Evolutionary conservation across 2,797 vertebrate species (phyloP).

Genomic region (Myotis findleyi): DNA sequence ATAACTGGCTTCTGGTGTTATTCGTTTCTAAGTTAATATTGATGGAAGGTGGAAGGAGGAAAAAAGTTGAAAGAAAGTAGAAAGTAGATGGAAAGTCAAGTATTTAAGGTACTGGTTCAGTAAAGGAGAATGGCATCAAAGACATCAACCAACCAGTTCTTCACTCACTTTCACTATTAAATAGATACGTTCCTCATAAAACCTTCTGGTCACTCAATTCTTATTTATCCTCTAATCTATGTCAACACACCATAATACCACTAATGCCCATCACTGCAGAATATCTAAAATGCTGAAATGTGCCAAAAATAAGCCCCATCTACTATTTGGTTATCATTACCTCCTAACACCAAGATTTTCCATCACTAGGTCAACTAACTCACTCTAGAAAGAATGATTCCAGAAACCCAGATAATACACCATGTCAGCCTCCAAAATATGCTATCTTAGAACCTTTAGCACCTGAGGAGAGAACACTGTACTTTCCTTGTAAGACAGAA

Average conservation of each 20-base stretch:
- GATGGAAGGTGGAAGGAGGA: constrained; percentile 55
- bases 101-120: constrained; percentile 69
- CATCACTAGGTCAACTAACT: constrained; percentile 34
- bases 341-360: neutral
- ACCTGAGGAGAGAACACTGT: neutral
- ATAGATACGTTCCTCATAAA: constrained; percentile 29
- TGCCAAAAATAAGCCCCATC: constrained; percentile 17
- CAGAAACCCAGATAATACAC: constrained; percentile 49
- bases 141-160: constrained; percentile 65
- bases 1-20: constrained; percentile 58
- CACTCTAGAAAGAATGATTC: constrained; percentile 42
- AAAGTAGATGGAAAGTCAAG: constrained; percentile 61
- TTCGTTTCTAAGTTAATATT: constrained; percentile 62
- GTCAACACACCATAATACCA: constrained; percentile 44
- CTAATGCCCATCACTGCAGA: neutral
- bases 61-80: constrained; percentile 56
- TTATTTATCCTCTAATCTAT: constrained; percentile 47
- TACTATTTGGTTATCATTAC: constrained; percentile 10
- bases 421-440: neutral
- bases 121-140: constrained; percentile 64
- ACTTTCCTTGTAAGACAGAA: constrained; percentile 23
- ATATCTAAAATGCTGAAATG: constrained; percentile 15
- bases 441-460: constrained; percentile 47
- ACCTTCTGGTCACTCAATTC: constrained; percentile 54
- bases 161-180: constrained; percentile 63